Base-by-base conservation (phyloP, 37 sponge, comb jelly and placozoan genomes). In the Aphrocallistes beatrix region DNA sequence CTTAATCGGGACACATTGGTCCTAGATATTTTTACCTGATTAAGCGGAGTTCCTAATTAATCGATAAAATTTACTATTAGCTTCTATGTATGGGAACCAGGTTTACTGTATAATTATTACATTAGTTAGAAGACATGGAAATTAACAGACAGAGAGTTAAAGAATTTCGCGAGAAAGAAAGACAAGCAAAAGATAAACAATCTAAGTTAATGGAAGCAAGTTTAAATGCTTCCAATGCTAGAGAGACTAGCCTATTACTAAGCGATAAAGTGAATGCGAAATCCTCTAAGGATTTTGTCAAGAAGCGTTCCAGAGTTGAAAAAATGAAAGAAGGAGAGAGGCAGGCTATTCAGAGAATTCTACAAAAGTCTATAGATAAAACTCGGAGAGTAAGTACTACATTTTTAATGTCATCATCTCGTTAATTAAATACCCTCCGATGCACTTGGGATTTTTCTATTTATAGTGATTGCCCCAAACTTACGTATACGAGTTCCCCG, bases 341-440 rank as follows among this genome's bases (percentile, higher is more conserved):
- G 75, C 75, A 60, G 34, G 10, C 75, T 32, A 60, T 60, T 3
- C 75, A 60, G 75, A 60, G n/a, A 60, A 60, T 60, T 60, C 75
- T 60, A 13, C 75, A 60, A 60, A 60, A 60, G 75, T 60, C 75
- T 6, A 60, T 60, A 8, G 75, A 60, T 30, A 60, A 30, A 28
- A 60, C 75, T 25, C 10, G 75, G n/a, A 60, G n/a, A 60, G 75
- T 60, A 25, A 25, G 75, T 60, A 60, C 34, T 60, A 21, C 10
- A 32, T 60, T 60, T 60, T n/a, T n/a, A n/a, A n/a, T n/a, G n/a
- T n/a, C n/a, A n/a, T n/a, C n/a, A n/a, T n/a, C n/a, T n/a, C n/a
- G n/a, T n/a, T n/a, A n/a, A n/a, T n/a, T n/a, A n/a, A n/a, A n/a
- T n/a, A n/a, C n/a, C n/a, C n/a, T n/a, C n/a, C n/a, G n/a, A n/a